Evolutionary conservation across 2,888 invertebrate species (phyloP), one percentile per base, ranked within the genome.

Genomic region (Euplagia quadripunctaria): DNA sequence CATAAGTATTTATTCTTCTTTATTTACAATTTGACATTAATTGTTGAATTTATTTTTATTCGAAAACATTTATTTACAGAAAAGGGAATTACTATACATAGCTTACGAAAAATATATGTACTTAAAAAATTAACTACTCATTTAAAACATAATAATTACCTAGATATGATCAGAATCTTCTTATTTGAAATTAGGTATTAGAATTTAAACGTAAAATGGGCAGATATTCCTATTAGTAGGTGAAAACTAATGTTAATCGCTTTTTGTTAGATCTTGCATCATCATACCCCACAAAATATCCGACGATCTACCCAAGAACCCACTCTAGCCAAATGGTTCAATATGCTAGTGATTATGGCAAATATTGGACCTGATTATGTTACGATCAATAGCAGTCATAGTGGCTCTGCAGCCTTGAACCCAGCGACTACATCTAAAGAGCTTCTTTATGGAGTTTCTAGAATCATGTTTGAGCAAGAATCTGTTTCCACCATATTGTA

Each of bases 391-490:
- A 0, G 85, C 81, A 16, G 81, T 84, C 20, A 88, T 79, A 1
- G 78, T 68, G 43, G 87, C 85, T 16, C 82, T 81, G 58, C 88
- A 88, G 0, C 87, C 87, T 5, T 81, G 77, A 12, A 78, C 46
- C 77, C 87, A 88, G 7, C 77, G 84, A 70, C 87, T 86, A 69
- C 88, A 88, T 14, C 86, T 80, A 79, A 85, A 85, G 43, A 82
- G 76, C 14, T 82, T 77, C 9, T 82, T 74, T 8, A 70, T 5
- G 6, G 46, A 74, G 20, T 80, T 76, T 0, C 82, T 81, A 64
- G 80, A 67, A 63, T 84, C 85, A 46, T 84, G 82, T 70, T 85
- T 85, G 71, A 85, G 70, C 55, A 83, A 82, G 67, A 84, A 85
- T 46, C 76, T 82, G 68, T 80, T 78, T 0, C 84, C 83, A 43